Evolutionary conservation across 92 coral and sea anemone genomes (phyloP).

Genomic region (Epizoanthus rinbou): DNA sequence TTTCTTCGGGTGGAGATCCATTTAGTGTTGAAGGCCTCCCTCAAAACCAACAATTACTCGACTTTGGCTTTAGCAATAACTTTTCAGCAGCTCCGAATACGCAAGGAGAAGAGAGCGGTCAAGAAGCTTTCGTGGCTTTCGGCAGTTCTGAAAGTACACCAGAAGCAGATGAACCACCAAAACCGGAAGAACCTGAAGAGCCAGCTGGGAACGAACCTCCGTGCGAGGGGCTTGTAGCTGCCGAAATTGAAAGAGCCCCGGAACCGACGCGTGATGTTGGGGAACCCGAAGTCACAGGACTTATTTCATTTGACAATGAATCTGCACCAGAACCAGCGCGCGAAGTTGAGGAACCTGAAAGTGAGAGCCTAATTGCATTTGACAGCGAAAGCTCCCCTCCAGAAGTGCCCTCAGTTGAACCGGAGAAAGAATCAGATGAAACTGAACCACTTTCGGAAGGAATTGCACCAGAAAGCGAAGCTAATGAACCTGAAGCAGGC

Average conservation of each 20-base stretch:
- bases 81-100: background rate
- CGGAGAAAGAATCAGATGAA: slow-evolving; percentile 30
- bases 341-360: slow-evolving; percentile 7
- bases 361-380: slow-evolving; percentile 13
- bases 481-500: background rate
- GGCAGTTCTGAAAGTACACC: slow-evolving; percentile 15
- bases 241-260: background rate
- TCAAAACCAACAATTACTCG: slow-evolving; percentile 11
- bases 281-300: background rate
- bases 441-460: slow-evolving; percentile 7
- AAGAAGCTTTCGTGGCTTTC: slow-evolving; percentile 16
- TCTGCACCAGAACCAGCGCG: background rate
- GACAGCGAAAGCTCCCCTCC: slow-evolving; percentile 6
- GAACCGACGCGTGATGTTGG: background rate
- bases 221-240: too few relatives aligned
- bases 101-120: background rate
- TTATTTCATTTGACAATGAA: background rate
- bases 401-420: background rate
- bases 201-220: too few relatives aligned
- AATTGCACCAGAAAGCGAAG: slow-evolving; percentile 13
- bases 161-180: slow-evolving; percentile 9
- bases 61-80: slow-evolving; percentile 26
- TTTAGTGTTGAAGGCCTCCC: background rate
- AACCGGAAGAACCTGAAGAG: background rate
- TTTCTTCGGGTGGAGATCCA: slow-evolving; percentile 13